Evolutionary conservation across 2,888 invertebrate genomes (phyloP).

Genomic region (Lordiphosa fenestrarum): DNA sequence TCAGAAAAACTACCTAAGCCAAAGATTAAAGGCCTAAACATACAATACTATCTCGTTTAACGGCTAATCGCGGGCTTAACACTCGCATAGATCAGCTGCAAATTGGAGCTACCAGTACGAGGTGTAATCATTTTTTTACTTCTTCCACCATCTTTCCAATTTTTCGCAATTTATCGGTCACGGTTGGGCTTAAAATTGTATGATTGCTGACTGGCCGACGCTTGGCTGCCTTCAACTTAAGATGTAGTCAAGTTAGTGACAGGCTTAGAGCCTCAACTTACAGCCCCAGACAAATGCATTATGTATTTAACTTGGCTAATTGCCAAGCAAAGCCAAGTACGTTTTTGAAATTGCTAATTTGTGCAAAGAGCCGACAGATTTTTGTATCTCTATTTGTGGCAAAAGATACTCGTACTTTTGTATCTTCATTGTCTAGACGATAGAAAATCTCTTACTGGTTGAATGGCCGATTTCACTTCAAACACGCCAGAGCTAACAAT

Average conservation of each 20-base stretch:
- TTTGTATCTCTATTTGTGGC: slow-evolving; percentile 48
- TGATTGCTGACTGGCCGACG: slow-evolving; percentile 33
- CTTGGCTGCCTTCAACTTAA: slow-evolving; percentile 50
- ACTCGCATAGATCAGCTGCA: slow-evolving; percentile 27
- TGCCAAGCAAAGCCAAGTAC: slow-evolving; percentile 38
- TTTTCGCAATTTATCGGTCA: slow-evolving; percentile 58
- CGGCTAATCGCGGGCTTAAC: slow-evolving; percentile 32
- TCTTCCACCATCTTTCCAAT: slow-evolving; percentile 23
- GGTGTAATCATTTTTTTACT: slow-evolving; percentile 39
- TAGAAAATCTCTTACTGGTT: slow-evolving; percentile 26
- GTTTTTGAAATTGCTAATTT: slow-evolving; percentile 62
- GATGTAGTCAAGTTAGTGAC: slow-evolving; percentile 43
- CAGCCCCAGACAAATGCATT: slow-evolving; percentile 52
- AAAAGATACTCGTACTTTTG: slow-evolving; percentile 6
- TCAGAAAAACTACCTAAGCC: slow-evolving; percentile 24
- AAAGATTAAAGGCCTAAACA: slow-evolving; percentile 46
- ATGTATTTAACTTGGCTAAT: slow-evolving; percentile 64
- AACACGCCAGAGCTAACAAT: slow-evolving; percentile 41
- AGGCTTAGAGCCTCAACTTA: slow-evolving; percentile 31
- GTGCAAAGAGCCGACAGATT: slow-evolving; percentile 46
- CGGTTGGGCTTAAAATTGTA: slow-evolving; percentile 52
- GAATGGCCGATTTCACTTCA: slow-evolving; percentile 60
- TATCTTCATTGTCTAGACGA: slow-evolving; percentile 7
- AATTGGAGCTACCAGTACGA: slow-evolving; percentile 45
- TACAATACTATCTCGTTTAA: slow-evolving; percentile 44